Conservation (phyloP, 2,888 invertebrate genomes). For the Euphydryas editha region DNA sequence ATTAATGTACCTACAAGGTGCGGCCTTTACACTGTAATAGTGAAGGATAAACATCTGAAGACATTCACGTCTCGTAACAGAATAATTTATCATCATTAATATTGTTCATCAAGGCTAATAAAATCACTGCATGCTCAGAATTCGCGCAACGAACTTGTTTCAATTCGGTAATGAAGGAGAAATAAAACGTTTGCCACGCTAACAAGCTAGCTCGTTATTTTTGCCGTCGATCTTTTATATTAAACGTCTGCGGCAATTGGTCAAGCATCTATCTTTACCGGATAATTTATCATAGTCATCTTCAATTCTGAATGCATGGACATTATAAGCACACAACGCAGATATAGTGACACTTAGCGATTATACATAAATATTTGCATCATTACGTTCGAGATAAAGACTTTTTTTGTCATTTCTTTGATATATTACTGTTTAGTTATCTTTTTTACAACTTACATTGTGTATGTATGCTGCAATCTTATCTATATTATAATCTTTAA, state of each 20-base stretch:
- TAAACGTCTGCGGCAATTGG: conserved; percentile 1
- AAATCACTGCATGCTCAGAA: conserved; percentile 41
- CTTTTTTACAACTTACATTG: background rate
- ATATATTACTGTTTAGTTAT: background rate
- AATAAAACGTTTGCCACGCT: conserved; percentile 48
- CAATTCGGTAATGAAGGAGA: conserved; percentile 42
- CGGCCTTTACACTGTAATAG: background rate
- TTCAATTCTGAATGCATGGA: conserved; percentile 61
- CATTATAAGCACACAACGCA: conserved; percentile 41
- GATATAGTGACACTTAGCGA: conserved; percentile 1
- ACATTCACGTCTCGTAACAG: conserved; percentile 29
- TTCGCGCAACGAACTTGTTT: conserved; percentile 41
- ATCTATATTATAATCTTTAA: no score
- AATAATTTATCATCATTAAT: conserved; percentile 45
- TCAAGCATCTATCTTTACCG: conserved; percentile 23
- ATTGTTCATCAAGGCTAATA: conserved; percentile 48
- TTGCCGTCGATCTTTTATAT: conserved; percentile 17
- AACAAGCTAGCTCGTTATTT: conserved; percentile 43
- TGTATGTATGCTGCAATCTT: no score
- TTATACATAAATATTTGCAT: conserved; percentile 7
- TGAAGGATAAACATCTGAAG: conserved; percentile 13
- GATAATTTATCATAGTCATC: conserved; percentile 49
- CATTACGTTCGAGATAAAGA: conserved; percentile 7
- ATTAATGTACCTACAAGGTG: background rate
- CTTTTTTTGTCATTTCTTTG: background rate